A percentile compares a stretch with the other conserved stretches of the same genome.
These are phyloP conservation scores for Thamnophis sirtalis DNA, from an alignment of 2,113 vertebrate species.

Conservation along the genomic window DNA sequence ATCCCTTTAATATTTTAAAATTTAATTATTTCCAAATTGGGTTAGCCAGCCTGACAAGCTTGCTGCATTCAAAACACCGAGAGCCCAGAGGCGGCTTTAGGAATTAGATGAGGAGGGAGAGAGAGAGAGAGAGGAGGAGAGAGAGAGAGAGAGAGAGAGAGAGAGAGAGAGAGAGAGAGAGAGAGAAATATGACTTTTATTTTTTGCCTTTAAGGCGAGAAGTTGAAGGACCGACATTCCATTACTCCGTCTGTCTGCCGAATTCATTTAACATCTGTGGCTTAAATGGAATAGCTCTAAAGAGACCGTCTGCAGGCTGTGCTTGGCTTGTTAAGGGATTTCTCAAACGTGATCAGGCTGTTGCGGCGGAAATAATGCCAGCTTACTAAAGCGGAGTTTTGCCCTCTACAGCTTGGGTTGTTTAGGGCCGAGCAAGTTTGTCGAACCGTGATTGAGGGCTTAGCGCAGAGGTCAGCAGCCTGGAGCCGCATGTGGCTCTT, in stretches of 20 bases:
- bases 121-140: slow-evolving; percentile 70
- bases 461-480: not conserved
- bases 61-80: slow-evolving; percentile 52
- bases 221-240: slow-evolving; percentile 72
- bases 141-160: slow-evolving; percentile 53
- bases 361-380: not conserved
- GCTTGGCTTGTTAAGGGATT: slow-evolving; percentile 28
- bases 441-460: not conserved
- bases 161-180: slow-evolving; percentile 53
- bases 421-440: not conserved
- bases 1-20: slow-evolving; percentile 67
- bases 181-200: slow-evolving; percentile 40
- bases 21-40: slow-evolving; percentile 70
- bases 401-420: not conserved
- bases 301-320: slow-evolving; percentile 57
- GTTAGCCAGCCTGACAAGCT: slow-evolving; percentile 62
- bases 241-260: slow-evolving; percentile 71
- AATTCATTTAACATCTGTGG: slow-evolving; percentile 74
- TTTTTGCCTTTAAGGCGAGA: slow-evolving; percentile 66
- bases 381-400: not conserved
- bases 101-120: slow-evolving; percentile 65
- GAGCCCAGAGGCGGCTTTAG: slow-evolving; percentile 66
- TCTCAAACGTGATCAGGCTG: slow-evolving; percentile 13
- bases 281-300: slow-evolving; percentile 68
- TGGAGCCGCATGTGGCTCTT: no score